These are phyloP conservation scores for Synanthedon vespiformis DNA, from an alignment of 2,888 invertebrate genomes.

Conservation along the genomic window DNA sequence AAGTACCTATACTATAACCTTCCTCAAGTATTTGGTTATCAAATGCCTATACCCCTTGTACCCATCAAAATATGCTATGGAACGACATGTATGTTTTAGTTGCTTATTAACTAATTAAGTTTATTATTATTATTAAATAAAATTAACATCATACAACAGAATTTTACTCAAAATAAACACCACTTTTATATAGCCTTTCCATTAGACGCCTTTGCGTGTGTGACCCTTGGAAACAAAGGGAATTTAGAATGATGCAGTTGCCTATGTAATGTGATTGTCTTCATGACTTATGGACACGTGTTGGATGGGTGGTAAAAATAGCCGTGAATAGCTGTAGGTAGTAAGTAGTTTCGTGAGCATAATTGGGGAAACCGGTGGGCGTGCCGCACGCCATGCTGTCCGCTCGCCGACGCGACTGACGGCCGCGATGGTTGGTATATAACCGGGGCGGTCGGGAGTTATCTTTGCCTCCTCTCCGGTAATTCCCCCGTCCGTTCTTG, in stretches of 20 bases:
- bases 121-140: too few relatives aligned
- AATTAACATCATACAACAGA: too few relatives aligned
- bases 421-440: too few relatives aligned
- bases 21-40: too few relatives aligned
- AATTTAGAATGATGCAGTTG: constrained; percentile 49
- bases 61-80: too few relatives aligned
- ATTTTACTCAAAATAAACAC: too few relatives aligned
- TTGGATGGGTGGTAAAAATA: constrained; percentile 45
- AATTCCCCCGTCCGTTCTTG: constrained; percentile 61
- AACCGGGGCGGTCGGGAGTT: constrained; percentile 3
- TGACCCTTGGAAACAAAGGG: constrained; percentile 24
- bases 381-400: constrained; percentile 25
- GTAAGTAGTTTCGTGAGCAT: constrained; percentile 53
- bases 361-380: constrained; percentile 45
- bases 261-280: constrained; percentile 28
- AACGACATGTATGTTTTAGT: too few relatives aligned
- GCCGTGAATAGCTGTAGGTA: constrained; percentile 35
- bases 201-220: constrained; percentile 28
- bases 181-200: too few relatives aligned
- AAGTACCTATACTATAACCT: too few relatives aligned
- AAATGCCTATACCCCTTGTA: too few relatives aligned
- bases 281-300: constrained; percentile 56
- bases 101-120: too few relatives aligned
- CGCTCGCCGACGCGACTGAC: constrained; percentile 9
- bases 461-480: constrained; percentile 56